Conservation (phyloP, 2,113 vertebrate genomes). For the Heterotis niloticus region DNA sequence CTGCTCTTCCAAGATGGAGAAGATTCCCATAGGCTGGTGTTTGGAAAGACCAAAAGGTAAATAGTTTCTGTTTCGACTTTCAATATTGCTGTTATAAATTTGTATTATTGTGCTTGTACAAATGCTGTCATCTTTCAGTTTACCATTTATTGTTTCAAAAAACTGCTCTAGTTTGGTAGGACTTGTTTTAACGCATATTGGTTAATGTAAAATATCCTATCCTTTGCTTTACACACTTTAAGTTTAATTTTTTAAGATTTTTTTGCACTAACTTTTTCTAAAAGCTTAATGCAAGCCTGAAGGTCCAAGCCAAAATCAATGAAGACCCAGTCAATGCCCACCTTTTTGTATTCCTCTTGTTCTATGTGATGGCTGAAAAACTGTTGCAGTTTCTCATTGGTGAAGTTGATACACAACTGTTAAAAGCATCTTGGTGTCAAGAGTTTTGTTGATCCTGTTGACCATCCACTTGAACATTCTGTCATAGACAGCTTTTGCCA, state of each 20-base stretch:
- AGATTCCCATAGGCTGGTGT: slow-evolving; percentile 55
- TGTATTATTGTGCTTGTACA: no score
- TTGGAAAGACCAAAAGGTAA: slow-evolving; percentile 4
- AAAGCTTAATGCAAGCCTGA: slow-evolving; percentile 70
- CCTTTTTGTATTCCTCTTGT: slow-evolving; percentile 61
- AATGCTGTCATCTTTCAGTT: no score
- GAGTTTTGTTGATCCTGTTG: slow-evolving; percentile 46
- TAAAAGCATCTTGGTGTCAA: slow-evolving; percentile 56
- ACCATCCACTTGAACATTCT: slow-evolving; percentile 61
- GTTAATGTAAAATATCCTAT: no score
- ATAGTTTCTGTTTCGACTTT: no score
- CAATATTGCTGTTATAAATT: no score
- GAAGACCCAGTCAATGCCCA: slow-evolving; percentile 67
- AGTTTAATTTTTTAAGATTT: no score
- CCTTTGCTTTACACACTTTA: no score
- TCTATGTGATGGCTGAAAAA: slow-evolving; percentile 63
- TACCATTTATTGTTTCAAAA: no score
- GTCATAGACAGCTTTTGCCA: slow-evolving; percentile 56
- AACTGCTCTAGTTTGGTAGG: no score
- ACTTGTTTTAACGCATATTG: no score
- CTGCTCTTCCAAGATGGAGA: slow-evolving; percentile 56
- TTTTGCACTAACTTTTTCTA: slow-evolving; percentile 57
- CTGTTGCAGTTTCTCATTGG: slow-evolving; percentile 58
- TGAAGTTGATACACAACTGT: slow-evolving; percentile 59
- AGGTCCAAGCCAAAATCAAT: slow-evolving; percentile 69